Evolutionary conservation across 2,113 vertebrate genomes (phyloP).

Genomic region (Agapornis roseicollis): DNA sequence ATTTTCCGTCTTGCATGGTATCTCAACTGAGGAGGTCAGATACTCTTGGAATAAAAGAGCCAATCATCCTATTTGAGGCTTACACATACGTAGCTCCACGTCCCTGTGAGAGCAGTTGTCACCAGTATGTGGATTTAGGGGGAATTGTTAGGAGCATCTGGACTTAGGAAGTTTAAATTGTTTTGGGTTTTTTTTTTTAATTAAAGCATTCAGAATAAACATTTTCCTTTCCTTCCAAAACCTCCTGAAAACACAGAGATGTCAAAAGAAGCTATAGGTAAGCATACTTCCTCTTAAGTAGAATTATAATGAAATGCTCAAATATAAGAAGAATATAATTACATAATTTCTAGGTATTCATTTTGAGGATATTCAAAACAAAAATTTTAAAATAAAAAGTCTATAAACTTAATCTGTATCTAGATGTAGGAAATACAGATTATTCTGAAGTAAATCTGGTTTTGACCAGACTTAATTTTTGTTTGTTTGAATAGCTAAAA

Average conservation of each 20-base stretch:
- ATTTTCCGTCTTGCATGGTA: not conserved
- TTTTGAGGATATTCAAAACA: not conserved
- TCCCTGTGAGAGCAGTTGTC: not conserved
- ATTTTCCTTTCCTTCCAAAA: not conserved
- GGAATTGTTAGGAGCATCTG: not conserved
- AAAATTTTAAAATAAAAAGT: not conserved
- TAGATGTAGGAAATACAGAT: not conserved
- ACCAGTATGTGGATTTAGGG: not conserved
- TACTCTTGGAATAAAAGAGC: not conserved
- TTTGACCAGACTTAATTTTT: not conserved
- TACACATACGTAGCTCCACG: not conserved
- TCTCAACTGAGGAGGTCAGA: not conserved
- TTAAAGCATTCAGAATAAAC: not conserved
- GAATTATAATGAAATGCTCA: not conserved
- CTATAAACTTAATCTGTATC: not conserved
- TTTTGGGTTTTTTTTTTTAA: not conserved
- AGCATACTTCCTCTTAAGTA: not conserved
- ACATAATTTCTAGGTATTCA: not conserved
- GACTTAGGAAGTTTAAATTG: not conserved
- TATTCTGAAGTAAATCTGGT: not conserved
- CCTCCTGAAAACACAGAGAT: not conserved
- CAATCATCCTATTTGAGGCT: not conserved
- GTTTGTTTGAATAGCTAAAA: not conserved
- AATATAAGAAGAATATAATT: not conserved
- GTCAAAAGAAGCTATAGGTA: slow-evolving; percentile 14